Evolutionary conservation across 1,140 invertebrate genomes (phyloP), one percentile per base, ranked within the genome.

Genomic region (Chironomus striatipennis): DNA sequence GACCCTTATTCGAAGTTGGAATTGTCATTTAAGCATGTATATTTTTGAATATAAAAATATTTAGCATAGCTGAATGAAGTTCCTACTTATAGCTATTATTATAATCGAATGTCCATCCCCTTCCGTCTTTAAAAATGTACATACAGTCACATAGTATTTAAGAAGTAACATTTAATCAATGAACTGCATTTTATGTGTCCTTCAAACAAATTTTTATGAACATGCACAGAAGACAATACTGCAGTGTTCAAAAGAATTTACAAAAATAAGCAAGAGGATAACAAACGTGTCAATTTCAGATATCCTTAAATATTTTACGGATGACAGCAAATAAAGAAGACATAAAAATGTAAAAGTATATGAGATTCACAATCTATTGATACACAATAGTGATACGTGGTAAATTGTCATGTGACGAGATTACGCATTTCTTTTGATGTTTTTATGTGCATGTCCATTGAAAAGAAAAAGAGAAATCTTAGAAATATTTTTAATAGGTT

Each of bases 391-490:
- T 34, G 24, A 34, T 20, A 70, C 65, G 65, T 70, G 65, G 65
- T 70, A 70, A 70, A 70, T 70, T 70, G 65, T 70, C 17, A 70
- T 70, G 65, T 70, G 65, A 70, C 65, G 20, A 70, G 65, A 70
- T 70, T 70, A 70, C 65, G 65, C 65, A 70, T 70, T 70, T 70
- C 65, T 70, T 57, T 70, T 70, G 65, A 70, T 20, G 65, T 70
- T 70, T 17, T 70, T 70, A 70, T 70, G 47, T 57, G 65, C 65
- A 70, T 70, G 47, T 57, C 47, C 47, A 57, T 57, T n/a, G 47
- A 57, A 57, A 57, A 47, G n/a, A 34, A 57, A n/a, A 57, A 57
- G 47, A 57, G 47, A 57, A 57, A 57, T 57, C 47, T 57, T 57
- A 57, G n/a, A 57, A 57, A 12, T 10, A n/a, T 57, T 57, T 57